Evolutionary conservation across 1,140 invertebrate species (phyloP).

Genomic region (Ceratina calcarata): DNA sequence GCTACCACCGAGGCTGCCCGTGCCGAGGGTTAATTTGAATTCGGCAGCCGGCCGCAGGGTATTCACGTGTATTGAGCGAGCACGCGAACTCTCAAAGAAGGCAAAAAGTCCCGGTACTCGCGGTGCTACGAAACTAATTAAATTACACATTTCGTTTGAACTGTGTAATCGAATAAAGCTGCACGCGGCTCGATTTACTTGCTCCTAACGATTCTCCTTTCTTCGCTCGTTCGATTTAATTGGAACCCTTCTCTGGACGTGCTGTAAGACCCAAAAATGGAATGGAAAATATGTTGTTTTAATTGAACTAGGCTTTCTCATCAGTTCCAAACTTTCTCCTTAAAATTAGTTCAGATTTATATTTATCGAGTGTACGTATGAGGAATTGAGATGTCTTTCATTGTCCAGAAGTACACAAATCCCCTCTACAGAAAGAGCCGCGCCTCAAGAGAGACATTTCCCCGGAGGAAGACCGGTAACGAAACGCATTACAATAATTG

Average conservation of each 20-base stretch:
- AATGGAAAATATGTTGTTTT: too few relatives aligned
- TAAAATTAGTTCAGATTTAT: too few relatives aligned
- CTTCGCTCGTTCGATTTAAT: background rate
- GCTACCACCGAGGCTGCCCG: constrained; percentile 13
- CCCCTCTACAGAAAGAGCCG: background rate
- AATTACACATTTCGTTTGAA: constrained; percentile 66
- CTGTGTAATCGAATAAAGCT: constrained; percentile 62
- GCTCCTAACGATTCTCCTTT: too few relatives aligned
- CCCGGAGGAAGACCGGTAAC: constrained; percentile 1
- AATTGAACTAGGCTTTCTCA: too few relatives aligned
- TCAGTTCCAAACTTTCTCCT: too few relatives aligned
- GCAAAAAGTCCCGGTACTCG: constrained; percentile 48
- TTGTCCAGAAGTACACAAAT: too few relatives aligned
- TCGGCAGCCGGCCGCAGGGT: constrained; percentile 42
- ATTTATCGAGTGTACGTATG: too few relatives aligned
- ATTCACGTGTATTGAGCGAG: constrained; percentile 51
- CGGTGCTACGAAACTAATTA: constrained; percentile 62
- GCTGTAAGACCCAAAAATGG: too few relatives aligned
- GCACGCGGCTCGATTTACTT: background rate
- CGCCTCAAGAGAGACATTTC: constrained; percentile 26
- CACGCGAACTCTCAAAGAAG: constrained; percentile 62
- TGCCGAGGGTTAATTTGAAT: constrained; percentile 60
- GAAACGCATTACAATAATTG: constrained; percentile 37
- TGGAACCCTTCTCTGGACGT: too few relatives aligned
- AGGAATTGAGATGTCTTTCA: too few relatives aligned